Base-by-base conservation (phyloP, 35 echinoderm and acorn worm species). In the Lytechinus pictus region DNA sequence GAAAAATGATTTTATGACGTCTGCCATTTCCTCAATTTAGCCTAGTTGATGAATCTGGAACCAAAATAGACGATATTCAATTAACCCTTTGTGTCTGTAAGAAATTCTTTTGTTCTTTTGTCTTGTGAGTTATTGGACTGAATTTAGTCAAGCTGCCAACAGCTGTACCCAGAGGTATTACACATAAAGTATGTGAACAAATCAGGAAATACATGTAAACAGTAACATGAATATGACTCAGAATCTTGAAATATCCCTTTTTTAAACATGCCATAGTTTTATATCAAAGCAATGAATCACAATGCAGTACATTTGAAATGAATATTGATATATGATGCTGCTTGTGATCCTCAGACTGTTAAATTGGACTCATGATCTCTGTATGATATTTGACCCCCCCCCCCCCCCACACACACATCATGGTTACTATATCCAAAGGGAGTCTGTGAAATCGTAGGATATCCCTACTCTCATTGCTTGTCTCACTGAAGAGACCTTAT, bases 181-280 rank as follows among this genome's bases (percentile, higher is more conserved):
- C 66, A 79, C 66, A 79, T 79, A 79, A 79, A 19, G 66, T 79
- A 7, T 79, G n/a, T 79, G 66, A 24, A 79, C 5, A 79, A 79
- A n/a, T 79, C 16, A 71, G 61, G 19, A 71, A 71, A 71, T 71
- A 21, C 8, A 4, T 79, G 66, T 79, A 19, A 7, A 79, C 19
- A 79, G 66, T 79, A 79, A 79, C 66, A 79, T 79, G 66, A 79
- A 79, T 79, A 79, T 79, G 19, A 79, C 19, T 79, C 66, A 79
- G 19, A 24, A 24, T 79, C 66, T 79, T 79, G 66, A 79, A 79
- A 79, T 79, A 79, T 79, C 13, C 13, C 13, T 57, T 71, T 19
- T 71, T 66, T 71, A 24, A 16, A 79, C 6, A 24, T 79, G 66
- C 66, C 66, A 24, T 44, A 44, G 33, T 44, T 44, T 44, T 44